Percentiles rank a stretch among this genome's conserved stretches.
phyloP scores from a whole-genome alignment of 2,113 vertebrate genomes.

The Oreochromis spilurus region DNA sequence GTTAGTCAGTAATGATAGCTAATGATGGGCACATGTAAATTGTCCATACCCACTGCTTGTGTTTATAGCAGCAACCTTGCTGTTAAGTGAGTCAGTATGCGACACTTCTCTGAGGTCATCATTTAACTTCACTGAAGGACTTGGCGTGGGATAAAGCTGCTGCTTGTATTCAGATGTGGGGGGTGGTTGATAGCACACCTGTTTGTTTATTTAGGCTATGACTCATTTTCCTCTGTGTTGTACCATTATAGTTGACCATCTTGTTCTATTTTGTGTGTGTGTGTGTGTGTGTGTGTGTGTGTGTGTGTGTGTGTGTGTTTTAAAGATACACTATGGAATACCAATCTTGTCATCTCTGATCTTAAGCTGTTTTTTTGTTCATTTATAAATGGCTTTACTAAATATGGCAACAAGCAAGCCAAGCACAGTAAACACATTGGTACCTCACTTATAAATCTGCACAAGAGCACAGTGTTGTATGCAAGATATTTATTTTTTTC shows the following conservation, averaged over 20 bases:
- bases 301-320: not conserved
- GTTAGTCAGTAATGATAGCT: not conserved
- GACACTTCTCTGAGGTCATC: conserved; percentile 57
- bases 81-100: conserved; percentile 23
- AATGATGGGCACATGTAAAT: not conserved
- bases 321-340: conserved; percentile 3
- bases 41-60: conserved; percentile 1
- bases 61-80: conserved; percentile 3
- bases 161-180: conserved; percentile 25
- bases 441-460: not conserved
- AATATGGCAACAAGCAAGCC: not conserved
- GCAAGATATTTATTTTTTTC: not conserved
- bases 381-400: not conserved
- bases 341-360: not conserved
- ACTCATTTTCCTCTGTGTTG: conserved; percentile 31
- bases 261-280: conserved; percentile 19
- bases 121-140: not conserved
- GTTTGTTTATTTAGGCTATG: conserved; percentile 45
- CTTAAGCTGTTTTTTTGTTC: not conserved
- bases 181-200: conserved; percentile 32
- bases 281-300: too few relatives aligned
- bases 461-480: not conserved
- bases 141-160: conserved; percentile 43
- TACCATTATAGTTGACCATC: not conserved
- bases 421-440: not conserved